phyloP scores from a whole-genome alignment of 2,113 vertebrate species.

The Solea solea region DNA sequence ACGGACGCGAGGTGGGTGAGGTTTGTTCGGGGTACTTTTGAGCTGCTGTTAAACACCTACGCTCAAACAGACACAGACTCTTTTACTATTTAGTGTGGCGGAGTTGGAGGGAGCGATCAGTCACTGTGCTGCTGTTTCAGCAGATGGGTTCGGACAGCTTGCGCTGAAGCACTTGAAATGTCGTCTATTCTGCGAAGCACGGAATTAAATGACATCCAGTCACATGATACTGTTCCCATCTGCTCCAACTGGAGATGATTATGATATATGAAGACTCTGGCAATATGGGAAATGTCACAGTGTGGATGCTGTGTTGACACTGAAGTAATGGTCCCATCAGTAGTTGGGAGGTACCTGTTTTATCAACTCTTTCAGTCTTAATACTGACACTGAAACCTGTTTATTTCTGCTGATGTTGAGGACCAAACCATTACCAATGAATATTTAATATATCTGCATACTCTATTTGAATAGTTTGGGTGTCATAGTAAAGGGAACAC shows the following conservation, averaged over 20 bases:
- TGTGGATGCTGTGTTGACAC: not conserved
- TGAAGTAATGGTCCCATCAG: not conserved
- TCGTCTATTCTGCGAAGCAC: slow-evolving; percentile 16
- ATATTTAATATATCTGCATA: too few species aligned
- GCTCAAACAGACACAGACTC: not conserved
- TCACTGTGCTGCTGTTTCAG: slow-evolving; percentile 10
- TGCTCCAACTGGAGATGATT: slow-evolving; percentile 29
- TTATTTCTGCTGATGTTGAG: too few species aligned
- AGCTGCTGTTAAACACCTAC: too few species aligned
- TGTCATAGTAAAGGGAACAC: too few species aligned
- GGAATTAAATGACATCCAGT: not conserved
- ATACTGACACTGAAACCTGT: too few species aligned
- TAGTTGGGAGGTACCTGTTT: not conserved
- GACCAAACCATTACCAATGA: too few species aligned
- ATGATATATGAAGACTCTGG: not conserved
- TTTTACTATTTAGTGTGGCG: not conserved
- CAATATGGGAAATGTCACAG: slow-evolving; percentile 6
- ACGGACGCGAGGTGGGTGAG: not conserved
- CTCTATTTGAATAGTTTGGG: too few species aligned
- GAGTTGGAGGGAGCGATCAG: slow-evolving; percentile 1
- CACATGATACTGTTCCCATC: slow-evolving; percentile 18
- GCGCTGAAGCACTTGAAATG: slow-evolving; percentile 31
- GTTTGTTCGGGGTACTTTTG: not conserved
- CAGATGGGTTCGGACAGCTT: slow-evolving; percentile 33
- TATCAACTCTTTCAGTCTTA: too few species aligned